Base-by-base conservation (phyloP, 2,888 invertebrate species). In the Megalurothrips usitatus region DNA sequence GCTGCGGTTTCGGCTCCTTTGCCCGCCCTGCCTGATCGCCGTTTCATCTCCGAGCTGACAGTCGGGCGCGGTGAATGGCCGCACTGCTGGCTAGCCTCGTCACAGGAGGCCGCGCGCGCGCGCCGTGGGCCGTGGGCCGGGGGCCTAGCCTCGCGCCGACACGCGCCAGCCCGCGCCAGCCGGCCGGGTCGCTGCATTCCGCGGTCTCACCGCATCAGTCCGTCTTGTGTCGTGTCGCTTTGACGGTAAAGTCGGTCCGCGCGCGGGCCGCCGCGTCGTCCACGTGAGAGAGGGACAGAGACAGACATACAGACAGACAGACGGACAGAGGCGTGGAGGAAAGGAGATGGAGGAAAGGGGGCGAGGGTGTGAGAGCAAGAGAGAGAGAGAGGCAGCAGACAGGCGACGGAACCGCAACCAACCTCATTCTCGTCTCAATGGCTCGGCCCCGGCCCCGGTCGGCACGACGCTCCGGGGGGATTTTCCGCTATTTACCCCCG, bases 401-500 rank as follows among this genome's bases (percentile, higher is more conserved):
- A 43, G 34, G 34, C 34, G 34, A 43, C 2, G 34, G 34, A 43
- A 43, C 34, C 34, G 34, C 34, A 43, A 43, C 34, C 34, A 43
- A 43, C 34, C 34, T 43, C 34, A 43, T 43, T 43, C 34, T 6
- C 34, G 34, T 43, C 34, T 43, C 34, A 43, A 43, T 43, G 34
- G 34, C 34, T 6, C 34, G 34, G 34, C 52, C 49, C 49, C 49
- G 49, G 49, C 49, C 52, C 52, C 1, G 52, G 1, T 9, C 52
- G 14, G 12, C 52, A 3, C 52, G 52, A 9, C 58, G 14, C 58
- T 10, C 14, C 58, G 58, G 23, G 8, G 1, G 68, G 68, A 75
- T 75, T 75, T 75, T 75, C 68, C 68, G 68, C 68, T 75, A 26
- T 75, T 75, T 75, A 75, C 68, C 58, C 58, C 58, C 68, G 68